Base-by-base conservation (phyloP, 1,140 invertebrate species). In the Amphibalanus amphitrite region DNA sequence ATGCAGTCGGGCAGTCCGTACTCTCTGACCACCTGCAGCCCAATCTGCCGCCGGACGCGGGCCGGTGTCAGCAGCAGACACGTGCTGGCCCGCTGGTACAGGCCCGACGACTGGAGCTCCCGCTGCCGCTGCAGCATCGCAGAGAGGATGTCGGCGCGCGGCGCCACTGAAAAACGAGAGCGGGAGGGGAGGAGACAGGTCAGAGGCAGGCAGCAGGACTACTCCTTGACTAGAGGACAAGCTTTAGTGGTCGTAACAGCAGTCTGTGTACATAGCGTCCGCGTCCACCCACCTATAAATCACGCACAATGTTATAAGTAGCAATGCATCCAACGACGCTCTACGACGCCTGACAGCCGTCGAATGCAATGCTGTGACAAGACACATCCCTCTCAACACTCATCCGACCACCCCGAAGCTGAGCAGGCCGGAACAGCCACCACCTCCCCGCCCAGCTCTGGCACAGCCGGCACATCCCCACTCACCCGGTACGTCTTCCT, bases 1-100 rank as follows among this genome's bases (percentile, higher is more conserved):
- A 94, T 91, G 15, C 89, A 85, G 80, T 97, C 95, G 0, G 95
- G 95, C 64, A 95, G 84, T 78, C 94, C 94, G 79, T 95, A 94
- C 80, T 97, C 94, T 47, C 95, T 84, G 0, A 96, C 93, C 0
- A 95, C 92, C 10, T 93, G 84, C 72, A 97, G 80, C 68, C 92
- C 87, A 33, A 96, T 87, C 83, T 90, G 86, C 77, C 89, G 86
- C 69, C 87, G 82, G 75, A 93, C 89, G 77, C 90, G 87, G 69
- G 87, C 85, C 28, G 88, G 86, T 72, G 91, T 91, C 10, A 87
- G 86, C 69, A 89, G 83, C 29, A 90, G 87, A 76, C 92, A 82
- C 72, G 85, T 82, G 71, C 90, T 83, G 15, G 92, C 91, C 73
- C 90, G 80, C 78, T 89, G 88, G 77, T 88, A 91, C 77, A 87